Base-by-base conservation (phyloP, 2,113 vertebrate species). In the Saccopteryx bilineata region DNA sequence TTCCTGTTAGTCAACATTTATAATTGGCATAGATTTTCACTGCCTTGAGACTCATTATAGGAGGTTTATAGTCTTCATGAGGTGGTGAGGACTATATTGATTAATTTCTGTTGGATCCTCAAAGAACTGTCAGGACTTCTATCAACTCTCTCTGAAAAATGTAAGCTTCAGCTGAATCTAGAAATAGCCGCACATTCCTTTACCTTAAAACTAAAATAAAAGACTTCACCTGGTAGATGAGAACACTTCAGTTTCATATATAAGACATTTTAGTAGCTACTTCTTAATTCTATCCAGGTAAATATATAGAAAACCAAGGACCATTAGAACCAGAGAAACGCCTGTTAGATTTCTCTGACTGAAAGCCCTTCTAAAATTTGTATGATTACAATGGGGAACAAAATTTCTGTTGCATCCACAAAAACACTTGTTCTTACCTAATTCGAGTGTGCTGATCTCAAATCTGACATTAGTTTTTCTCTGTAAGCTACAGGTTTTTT, bases 211-310 rank as follows among this genome's bases (percentile, higher is more conserved):
- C 15, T 19, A 65, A 86, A 81, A 31, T 75, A 48, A 81, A 76
- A 58, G 52, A 90, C 23, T 93, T 75, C 50, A 31, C 2, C 48
- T 82, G 28, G 2, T 19, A 26, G 17, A 26, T 71, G 14, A 63
- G 31, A 83, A 58, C 60, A 46, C 8, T 65, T 15, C 33, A 82
- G 13, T 18, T 92, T 82, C 61, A 31, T 26, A 66, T 60, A 14
- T 63, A 63, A 48, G 56, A 61, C 24, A 13, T 54, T 63, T 74
- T 76, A 71, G 15, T 39, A 60, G 58, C 23, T 88, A 56, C 58
- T 82, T 82, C 24, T 50, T 24, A 95, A 66, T 93, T 87, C 23
- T 93, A 23, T 33, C 21, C 65, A 39, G 75, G 54, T 81, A 95
- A 81, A 76, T 48, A 78, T 72, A 61, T 39, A 54, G 39, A 48